A percentile compares a stretch with the other conserved stretches of the same genome.
Conservation (phyloP, 2,113 vertebrate species). For the Phoxinus phoxinus region DNA sequence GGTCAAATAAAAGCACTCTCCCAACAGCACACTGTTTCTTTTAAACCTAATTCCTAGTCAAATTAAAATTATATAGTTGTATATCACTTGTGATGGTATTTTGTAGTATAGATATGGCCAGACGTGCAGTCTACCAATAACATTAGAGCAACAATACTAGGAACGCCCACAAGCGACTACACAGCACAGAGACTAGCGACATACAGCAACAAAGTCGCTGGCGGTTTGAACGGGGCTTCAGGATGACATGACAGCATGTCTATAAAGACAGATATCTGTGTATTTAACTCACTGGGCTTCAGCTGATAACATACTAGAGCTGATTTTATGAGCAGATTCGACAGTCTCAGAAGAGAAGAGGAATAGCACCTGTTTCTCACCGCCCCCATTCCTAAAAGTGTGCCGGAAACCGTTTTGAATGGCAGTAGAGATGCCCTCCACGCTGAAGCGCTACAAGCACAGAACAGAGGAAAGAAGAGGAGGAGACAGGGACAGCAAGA, state of each 20-base stretch:
- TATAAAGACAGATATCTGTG: not conserved
- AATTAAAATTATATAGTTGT: no score
- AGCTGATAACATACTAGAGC: not conserved
- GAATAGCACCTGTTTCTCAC: conserved; percentile 91
- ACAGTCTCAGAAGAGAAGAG: conserved; percentile 9
- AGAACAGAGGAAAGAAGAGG: conserved; percentile 69
- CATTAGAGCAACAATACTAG: no score
- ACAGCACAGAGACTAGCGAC: no score
- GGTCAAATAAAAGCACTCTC: no score
- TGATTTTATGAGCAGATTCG: not conserved
- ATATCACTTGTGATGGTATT: no score
- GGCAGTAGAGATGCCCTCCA: conserved; percentile 96
- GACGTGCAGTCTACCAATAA: no score
- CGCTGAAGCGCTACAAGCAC: conserved; percentile 93
- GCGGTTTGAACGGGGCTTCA: no score
- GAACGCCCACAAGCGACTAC: no score
- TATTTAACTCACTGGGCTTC: not conserved
- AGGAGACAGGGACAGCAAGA: not conserved
- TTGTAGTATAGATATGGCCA: no score
- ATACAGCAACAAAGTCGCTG: no score
- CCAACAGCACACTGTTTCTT: no score
- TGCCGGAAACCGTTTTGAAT: conserved; percentile 98
- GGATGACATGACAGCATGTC: not conserved
- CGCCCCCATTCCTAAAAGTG: conserved; percentile 91
- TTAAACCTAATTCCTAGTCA: no score